Evolutionary conservation across 1,140 invertebrate genomes (phyloP).

Genomic region (Coptotermes formosanus): DNA sequence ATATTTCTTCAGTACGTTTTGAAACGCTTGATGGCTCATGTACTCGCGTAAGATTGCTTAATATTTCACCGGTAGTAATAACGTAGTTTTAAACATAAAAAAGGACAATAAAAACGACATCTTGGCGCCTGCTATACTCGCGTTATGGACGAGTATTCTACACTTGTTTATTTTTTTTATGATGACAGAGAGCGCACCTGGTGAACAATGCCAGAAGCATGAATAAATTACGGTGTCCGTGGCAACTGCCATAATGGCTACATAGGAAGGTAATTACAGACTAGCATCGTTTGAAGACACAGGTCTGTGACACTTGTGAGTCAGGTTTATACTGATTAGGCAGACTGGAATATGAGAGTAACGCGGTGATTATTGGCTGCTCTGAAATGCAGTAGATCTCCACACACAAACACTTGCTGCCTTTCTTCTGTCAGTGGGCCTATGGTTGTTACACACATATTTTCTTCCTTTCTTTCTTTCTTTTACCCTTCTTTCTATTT

Average conservation of each 20-base stretch:
- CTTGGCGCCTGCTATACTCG: neutral
- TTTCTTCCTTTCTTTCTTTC: too few species aligned
- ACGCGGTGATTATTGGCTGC: too few species aligned
- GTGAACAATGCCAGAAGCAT: conserved; percentile 15
- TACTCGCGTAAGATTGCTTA: neutral
- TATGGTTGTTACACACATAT: too few species aligned
- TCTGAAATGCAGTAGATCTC: too few species aligned
- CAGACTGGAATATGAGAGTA: too few species aligned
- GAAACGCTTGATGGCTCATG: neutral
- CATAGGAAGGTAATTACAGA: neutral
- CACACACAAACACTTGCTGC: too few species aligned
- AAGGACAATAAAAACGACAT: neutral
- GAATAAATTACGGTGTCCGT: neutral
- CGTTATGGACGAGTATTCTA: neutral
- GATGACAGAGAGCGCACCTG: neutral
- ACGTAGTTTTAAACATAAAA: neutral
- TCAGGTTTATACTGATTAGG: neutral
- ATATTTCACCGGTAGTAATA: neutral
- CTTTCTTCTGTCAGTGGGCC: too few species aligned
- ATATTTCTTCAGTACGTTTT: neutral
- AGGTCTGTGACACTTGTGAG: neutral
- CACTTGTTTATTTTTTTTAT: neutral
- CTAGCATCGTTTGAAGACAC: neutral
- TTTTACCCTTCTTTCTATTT: too few species aligned
- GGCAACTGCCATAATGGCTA: neutral